Evolutionary conservation across 2,113 vertebrate genomes (phyloP), one percentile per base, ranked within the genome.

Genomic region (Regulus satrapa): DNA sequence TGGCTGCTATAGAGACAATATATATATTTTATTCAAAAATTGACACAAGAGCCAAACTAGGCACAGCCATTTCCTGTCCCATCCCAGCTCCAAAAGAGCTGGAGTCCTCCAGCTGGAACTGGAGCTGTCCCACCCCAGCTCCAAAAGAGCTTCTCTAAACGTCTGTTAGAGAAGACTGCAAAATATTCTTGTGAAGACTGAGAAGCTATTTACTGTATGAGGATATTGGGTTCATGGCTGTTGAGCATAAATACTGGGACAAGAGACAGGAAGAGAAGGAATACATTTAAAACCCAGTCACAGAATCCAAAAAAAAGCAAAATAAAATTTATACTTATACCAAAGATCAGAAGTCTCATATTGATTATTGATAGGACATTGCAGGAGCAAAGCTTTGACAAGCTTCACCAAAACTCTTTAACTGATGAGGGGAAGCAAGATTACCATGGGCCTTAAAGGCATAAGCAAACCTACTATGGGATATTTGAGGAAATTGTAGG

Each of bases 1-100:
- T 75, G 36, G 56, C 77, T 97, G 71, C 71, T 66, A 64, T 51
- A 61, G 18, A 87, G 10, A 96, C 63, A 46, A 34, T 91, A 80
- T 51, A 58, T 82, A 83, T 87, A n/a, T 94, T 97, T 94, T 93
- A 92, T 61, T 88, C 46, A 85, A 94, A 96, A 97, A 97, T 92
- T 83, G 81, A 85, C 34, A 79, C 9, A 68, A 54, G 58, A 85
- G 21, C 25, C 85, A 83, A 97, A 97, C 95, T 73, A 83, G 94
- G 78, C 19, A 75, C 45, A 75, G 31, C 2, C 6, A 0, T 68
- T 85, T 89, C 38, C 54, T 71, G n/a, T 56, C 31, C 34, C 31
- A 48, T 3, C 38, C n/a, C n/a, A n/a, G n/a, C n/a, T n/a, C n/a
- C n/a, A n/a, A n/a, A n/a, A n/a, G n/a, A n/a, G n/a, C n/a, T n/a